Conservation (phyloP, 2,888 invertebrate species). For the Atrina japonica region DNA sequence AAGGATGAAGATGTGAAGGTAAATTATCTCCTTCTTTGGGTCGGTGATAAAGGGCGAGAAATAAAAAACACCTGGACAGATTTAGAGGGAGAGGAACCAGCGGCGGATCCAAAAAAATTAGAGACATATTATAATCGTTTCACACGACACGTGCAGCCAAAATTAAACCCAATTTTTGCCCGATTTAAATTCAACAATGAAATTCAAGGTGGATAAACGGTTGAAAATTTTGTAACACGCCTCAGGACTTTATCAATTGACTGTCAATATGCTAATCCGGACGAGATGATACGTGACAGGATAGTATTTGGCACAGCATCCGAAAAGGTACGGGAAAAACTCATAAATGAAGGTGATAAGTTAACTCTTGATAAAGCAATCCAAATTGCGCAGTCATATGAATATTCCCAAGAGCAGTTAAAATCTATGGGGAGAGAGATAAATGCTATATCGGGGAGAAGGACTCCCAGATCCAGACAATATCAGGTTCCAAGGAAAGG, state of each 20-base stretch:
- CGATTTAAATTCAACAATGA: constrained; percentile 32
- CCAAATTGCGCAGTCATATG: constrained; percentile 25
- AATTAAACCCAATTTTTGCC: constrained; percentile 39
- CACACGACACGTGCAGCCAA: constrained; percentile 30
- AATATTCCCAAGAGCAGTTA: constrained; percentile 32
- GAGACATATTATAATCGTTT: constrained; percentile 22
- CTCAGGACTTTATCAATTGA: constrained; percentile 14
- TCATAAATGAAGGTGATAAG: constrained; percentile 23
- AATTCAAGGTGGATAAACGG: constrained; percentile 13
- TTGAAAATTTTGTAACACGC: constrained; percentile 27
- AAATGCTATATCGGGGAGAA: constrained; percentile 1
- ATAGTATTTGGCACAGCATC: constrained; percentile 29
- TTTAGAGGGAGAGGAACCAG: not conserved
- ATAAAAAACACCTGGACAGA: constrained; percentile 16
- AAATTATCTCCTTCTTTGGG: constrained; percentile 31
- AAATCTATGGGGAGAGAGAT: constrained; percentile 20
- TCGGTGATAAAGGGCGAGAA: constrained; percentile 31
- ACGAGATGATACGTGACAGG: constrained; percentile 37
- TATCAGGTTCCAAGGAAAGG: too few relatives aligned
- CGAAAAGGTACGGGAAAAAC: constrained; percentile 32
- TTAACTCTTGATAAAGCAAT: constrained; percentile 32
- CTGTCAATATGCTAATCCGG: constrained; percentile 18
- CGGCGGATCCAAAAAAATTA: constrained; percentile 26
- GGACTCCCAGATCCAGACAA: not conserved
- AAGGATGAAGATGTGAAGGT: constrained; percentile 22